Evolutionary conservation across 1,140 invertebrate genomes (phyloP), one percentile per base, ranked within the genome.

Genomic region (Hesperophylax magnus): DNA sequence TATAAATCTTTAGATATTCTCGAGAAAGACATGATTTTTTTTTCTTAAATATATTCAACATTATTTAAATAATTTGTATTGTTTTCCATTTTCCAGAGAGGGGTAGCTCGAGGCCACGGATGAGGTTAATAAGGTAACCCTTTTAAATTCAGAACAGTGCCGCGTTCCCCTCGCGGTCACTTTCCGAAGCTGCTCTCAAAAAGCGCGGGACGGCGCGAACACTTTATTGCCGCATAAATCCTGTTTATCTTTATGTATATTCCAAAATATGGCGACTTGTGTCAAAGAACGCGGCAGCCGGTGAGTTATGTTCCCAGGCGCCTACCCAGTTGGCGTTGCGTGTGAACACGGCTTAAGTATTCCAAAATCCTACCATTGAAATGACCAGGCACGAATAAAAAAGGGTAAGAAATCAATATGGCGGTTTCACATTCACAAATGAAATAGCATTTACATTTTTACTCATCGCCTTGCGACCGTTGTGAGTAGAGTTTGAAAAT

Each of bases 221-320:
- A 81, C 79, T 83, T 83, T 83, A 83, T 83, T 80, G 79, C 82
- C 31, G 60, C 79, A 83, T 83, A 83, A 83, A 83, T 83, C 72
- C 76, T 77, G 79, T 83, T 83, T 83, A 83, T 83, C 82, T 83
- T 83, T 83, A 83, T 83, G 82, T 81, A 81, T 83, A 83, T 83
- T 83, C 82, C 79, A 78, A 83, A 83, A 83, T 83, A 81, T 81
- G 80, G 82, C 82, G 74, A 83, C 82, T 81, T 80, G 80, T 80
- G 82, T 83, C 82, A 83, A 83, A 83, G 82, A 67, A 54, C 76
- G 67, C 58, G 77, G 56, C 56, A 53, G 78, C 77, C 75, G 53
- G 81, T 83, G 82, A 83, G 79, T 83, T 83, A 83, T 83, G 76
- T 77, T n/a, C n/a, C 75, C n/a, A 61, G 76, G 69, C 58, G 74